Base-by-base conservation (phyloP, 2,797 vertebrate genomes). In the Hypotaenidia philippensis region DNA sequence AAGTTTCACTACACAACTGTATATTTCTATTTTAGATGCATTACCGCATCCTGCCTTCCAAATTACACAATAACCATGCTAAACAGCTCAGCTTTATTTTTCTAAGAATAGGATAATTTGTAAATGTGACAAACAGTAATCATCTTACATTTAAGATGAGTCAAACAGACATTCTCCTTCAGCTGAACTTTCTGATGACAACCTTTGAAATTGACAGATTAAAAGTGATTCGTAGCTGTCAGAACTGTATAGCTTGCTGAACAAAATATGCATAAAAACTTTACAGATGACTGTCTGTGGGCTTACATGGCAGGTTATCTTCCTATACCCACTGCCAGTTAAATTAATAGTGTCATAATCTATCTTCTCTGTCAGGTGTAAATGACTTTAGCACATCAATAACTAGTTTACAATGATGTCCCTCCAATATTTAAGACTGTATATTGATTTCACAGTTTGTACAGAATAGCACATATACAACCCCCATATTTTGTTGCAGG, bases 321-420 rank as follows among this genome's bases (percentile, higher is more conserved):
- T 98, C 98, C 97, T 97, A 94, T 98, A 98, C 95, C 89, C 80
- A 92, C 96, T 93, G 95, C 97, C 97, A 98, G 97, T 98, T 98
- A 99, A 99, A 99, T 96, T 98, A 98, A 98, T 98, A 98, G 98
- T 97, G 96, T 97, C 97, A 97, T 98, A 98, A 98, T 99, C 97
- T 98, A 97, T 99, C 98, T 98, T 98, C 97, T 97, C 95, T 97
- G 97, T 97, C 98, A 98, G 97, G 97, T 98, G 96, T 98, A 99
- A 99, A 98, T 98, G 97, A 98, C 97, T 98, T 98, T 97, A 98
- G 95, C 97, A 98, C 96, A 96, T 98, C 98, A 98, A 98, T 99
- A 98, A 98, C 97, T 98, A 98, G 97, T 98, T 98, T 98, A 98
- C 97, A 98, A 97, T 98, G 93, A 98, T 98, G 98, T 98, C 97